Evolutionary conservation across 2,888 invertebrate genomes (phyloP), one percentile per base, ranked within the genome.

Genomic region (Protonemura montana): DNA sequence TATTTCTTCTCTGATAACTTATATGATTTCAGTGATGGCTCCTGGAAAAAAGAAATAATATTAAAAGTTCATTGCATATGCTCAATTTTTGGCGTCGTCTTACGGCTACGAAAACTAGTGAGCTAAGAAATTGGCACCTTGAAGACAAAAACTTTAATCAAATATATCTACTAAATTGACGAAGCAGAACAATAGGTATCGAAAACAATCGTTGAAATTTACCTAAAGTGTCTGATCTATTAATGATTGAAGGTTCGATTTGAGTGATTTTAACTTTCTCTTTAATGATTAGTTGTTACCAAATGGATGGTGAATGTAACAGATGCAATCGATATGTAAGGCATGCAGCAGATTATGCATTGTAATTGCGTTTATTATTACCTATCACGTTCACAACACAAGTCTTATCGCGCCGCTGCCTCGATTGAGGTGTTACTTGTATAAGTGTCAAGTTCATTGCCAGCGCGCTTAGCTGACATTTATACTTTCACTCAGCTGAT

Each of bases 401-500:
- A 59, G 21, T 35, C 35, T 35, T 35, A 35, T 35, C 1, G 59
- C 59, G 21, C 21, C 59, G 21, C 21, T 21, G 13, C 13, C 59
- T 59, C 59, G 59, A 59, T 59, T 10, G 59, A 59, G 59, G 59
- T 59, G 59, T 59, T 59, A 59, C 21, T 35, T 35, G 10, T 35
- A 6, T 6, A 6, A 59, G 59, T 59, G 59, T 59, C 59, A 59
- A 59, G 59, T 59, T 59, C 59, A 59, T 21, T 59, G 59, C 59
- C 59, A 59, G 13, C 1, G 13, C 21, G 59, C 59, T 59, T 2
- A 35, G 21, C 59, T 59, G 6, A 59, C 59, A 59, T 13, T 59
- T 59, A n/a, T n/a, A 59, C 59, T 59, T 59, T 59, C 59, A 59
- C 59, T 59, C 59, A 10, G 59, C 59, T 59, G 59, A 59, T 59